These are phyloP conservation scores for Australoheros scitulus DNA, from an alignment of 2,113 vertebrate species.

Conservation along the genomic window DNA sequence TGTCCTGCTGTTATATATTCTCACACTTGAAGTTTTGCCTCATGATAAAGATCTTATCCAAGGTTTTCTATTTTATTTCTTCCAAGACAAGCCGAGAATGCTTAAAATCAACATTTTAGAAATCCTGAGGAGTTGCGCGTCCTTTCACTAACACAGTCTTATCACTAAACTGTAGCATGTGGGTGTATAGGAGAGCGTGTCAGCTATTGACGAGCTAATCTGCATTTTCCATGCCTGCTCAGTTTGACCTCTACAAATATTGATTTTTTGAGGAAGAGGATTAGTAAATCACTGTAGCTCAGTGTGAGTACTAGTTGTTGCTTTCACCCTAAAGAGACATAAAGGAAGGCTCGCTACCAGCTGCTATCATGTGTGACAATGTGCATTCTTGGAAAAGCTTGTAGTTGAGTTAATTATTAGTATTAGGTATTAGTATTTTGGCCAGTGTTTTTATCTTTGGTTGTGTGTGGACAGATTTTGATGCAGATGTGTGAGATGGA, in stretches of 20 bases:
- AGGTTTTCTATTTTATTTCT: neutral
- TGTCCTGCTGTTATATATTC: neutral
- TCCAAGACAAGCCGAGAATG: neutral
- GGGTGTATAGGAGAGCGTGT: conserved; percentile 25
- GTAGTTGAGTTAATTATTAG: neutral
- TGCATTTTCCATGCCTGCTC: conserved; percentile 56
- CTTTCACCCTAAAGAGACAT: neutral
- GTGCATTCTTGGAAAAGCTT: neutral
- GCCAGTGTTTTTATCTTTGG: neutral
- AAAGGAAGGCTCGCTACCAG: neutral
- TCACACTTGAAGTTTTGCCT: neutral
- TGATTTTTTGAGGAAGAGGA: conserved; percentile 61
- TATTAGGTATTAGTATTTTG: neutral
- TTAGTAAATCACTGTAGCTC: conserved; percentile 46
- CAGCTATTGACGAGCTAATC: conserved; percentile 60
- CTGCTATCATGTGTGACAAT: neutral
- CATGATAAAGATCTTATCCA: neutral
- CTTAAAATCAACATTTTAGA: neutral
- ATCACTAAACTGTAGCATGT: conserved; percentile 5
- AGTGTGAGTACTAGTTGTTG: neutral
- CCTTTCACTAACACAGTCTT: conserved; percentile 5
- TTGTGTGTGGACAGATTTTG: neutral
- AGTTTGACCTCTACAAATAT: conserved; percentile 64
- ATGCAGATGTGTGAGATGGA: neutral
- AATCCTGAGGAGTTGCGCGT: neutral